A percentile compares a stretch with the other conserved stretches of the same genome.
phyloP scores from a whole-genome alignment of 2,113 vertebrate genomes.

The Rattus norvegicus region GRCr8 NC_086026.1:127999501-128000000 shows the following conservation, averaged over 20 bases:
- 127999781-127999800: background rate
- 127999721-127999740: background rate
- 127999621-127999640: background rate
- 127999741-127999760: no score
- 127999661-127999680: background rate
- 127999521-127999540: background rate
- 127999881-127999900: no score
- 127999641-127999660: background rate
- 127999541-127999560: accelerated
- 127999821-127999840: no score
- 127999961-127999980: no score
- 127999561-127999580: accelerated
- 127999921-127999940: no score
- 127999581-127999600: background rate
- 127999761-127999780: background rate
- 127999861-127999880: no score
- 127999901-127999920: no score
- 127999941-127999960: no score
- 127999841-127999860: no score
- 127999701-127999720: background rate
- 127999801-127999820: background rate
- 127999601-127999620: background rate
- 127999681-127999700: background rate
- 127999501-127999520: background rate
- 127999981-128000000: no score